Percentiles rank a stretch among this genome's conserved stretches.
These are phyloP conservation scores for Sthenelais limicola DNA, from an alignment of 2,888 invertebrate species.

Conservation along the genomic window DNA sequence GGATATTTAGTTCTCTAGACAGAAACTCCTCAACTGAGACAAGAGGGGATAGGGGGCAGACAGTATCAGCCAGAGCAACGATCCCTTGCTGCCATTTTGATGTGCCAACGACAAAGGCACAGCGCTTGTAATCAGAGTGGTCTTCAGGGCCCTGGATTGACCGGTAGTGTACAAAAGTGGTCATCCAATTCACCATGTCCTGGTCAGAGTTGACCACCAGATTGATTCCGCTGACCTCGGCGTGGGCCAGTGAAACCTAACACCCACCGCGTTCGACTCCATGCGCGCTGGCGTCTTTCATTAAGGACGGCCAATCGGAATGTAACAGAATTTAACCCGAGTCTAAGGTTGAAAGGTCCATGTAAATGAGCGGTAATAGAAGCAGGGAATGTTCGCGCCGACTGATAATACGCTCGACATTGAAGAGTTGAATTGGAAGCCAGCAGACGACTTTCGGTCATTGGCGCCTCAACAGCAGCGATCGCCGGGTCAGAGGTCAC, in stretches of 20 bases:
- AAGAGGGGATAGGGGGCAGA: no score
- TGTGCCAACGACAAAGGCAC: no score
- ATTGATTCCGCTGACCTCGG: constrained; percentile 9
- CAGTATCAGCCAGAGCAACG: no score
- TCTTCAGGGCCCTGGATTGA: no score
- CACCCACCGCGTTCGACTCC: not conserved
- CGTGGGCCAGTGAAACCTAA: constrained; percentile 1
- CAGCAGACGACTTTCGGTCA: constrained; percentile 14
- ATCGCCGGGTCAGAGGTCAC: constrained; percentile 27
- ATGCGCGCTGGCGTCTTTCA: not conserved
- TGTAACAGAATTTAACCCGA: not conserved
- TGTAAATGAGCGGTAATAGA: constrained; percentile 7
- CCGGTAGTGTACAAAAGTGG: no score
- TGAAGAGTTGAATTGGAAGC: constrained; percentile 4
- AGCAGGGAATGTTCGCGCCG: not conserved
- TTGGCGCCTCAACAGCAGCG: not conserved
- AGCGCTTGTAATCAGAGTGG: no score
- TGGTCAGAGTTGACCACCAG: constrained; percentile 1
- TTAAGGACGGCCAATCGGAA: not conserved
- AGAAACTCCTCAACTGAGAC: no score
- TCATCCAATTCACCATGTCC: constrained; percentile 11
- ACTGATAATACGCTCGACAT: constrained; percentile 9
- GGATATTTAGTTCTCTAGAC: no score
- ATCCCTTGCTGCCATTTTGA: no score
- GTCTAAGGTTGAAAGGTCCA: not conserved